A percentile compares a stretch with the other conserved stretches of the same genome.
Evolutionary conservation across 2,888 invertebrate genomes (phyloP).

Genomic region (Aphelenchoides bicaudatus): DNA sequence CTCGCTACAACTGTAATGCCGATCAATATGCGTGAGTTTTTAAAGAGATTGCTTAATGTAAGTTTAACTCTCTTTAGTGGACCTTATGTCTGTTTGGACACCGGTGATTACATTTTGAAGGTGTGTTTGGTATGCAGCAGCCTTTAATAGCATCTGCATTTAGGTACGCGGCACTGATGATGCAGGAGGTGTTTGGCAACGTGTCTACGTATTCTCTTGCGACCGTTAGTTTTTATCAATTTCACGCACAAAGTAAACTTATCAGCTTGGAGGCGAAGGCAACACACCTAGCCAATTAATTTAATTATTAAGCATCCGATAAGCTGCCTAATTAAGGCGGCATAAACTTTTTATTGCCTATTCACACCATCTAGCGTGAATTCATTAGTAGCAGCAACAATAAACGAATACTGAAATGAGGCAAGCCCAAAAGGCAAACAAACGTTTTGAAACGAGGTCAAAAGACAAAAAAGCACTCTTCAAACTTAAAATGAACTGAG

Average conservation of each 20-base stretch:
- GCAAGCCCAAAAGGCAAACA: not conserved
- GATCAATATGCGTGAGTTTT: slow-evolving; percentile 15
- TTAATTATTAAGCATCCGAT: too few species aligned
- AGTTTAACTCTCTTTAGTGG: not conserved
- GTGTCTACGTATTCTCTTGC: slow-evolving; percentile 45
- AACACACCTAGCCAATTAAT: too few species aligned
- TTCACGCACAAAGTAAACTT: too few species aligned
- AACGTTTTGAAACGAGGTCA: not conserved
- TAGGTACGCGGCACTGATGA: slow-evolving; percentile 34
- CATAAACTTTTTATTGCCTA: too few species aligned
- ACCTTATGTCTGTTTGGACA: slow-evolving; percentile 35
- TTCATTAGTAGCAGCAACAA: not conserved
- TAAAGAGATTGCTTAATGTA: not conserved
- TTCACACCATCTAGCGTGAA: too few species aligned
- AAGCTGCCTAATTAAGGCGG: not conserved
- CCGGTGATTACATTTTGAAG: slow-evolving; percentile 35
- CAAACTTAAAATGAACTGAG: not conserved
- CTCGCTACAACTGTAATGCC: slow-evolving; percentile 40
- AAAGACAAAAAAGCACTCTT: not conserved
- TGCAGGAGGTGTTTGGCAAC: slow-evolving; percentile 41
- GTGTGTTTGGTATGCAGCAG: slow-evolving; percentile 22
- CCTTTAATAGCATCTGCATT: not conserved
- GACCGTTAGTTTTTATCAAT: slow-evolving; percentile 20
- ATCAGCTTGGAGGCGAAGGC: too few species aligned
- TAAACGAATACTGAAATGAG: not conserved